Evolutionary conservation across 2,797 vertebrate genomes (phyloP).

Genomic region (Centropyge bicolor): DNA sequence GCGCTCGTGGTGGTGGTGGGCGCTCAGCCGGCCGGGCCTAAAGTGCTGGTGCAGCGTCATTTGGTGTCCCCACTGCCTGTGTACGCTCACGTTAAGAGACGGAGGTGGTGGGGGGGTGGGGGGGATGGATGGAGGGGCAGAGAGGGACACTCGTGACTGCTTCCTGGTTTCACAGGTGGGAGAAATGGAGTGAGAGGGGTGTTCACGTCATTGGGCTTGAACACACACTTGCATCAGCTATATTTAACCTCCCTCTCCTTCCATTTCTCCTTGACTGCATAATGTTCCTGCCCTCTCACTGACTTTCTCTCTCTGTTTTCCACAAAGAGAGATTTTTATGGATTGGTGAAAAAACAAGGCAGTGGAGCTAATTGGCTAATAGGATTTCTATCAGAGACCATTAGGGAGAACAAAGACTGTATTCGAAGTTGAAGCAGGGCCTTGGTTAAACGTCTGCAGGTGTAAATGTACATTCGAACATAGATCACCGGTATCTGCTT

Average conservation of each 20-base stretch:
- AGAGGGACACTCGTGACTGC: slow-evolving; percentile 51
- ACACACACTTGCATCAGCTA: slow-evolving; percentile 51
- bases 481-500: slow-evolving; percentile 23
- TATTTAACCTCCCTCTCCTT: slow-evolving; percentile 68
- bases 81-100: slow-evolving; percentile 18
- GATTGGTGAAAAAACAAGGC: slow-evolving; percentile 69
- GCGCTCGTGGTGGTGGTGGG: slow-evolving; percentile 58
- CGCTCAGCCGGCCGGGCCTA: slow-evolving; percentile 58
- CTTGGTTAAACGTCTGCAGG: slow-evolving; percentile 24
- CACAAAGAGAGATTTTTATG: slow-evolving; percentile 66
- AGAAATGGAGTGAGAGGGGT: slow-evolving; percentile 45
- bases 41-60: slow-evolving; percentile 81
- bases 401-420: slow-evolving; percentile 72
- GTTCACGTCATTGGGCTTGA: slow-evolving; percentile 52
- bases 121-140: slow-evolving; percentile 1
- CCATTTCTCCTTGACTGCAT: slow-evolving; percentile 62
- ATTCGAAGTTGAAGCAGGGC: slow-evolving; percentile 37
- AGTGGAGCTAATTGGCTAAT: slow-evolving; percentile 74
- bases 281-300: slow-evolving; percentile 50
- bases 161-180: slow-evolving; percentile 69
- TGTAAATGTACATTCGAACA: slow-evolving; percentile 38
- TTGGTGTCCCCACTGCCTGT: slow-evolving; percentile 65
- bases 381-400: slow-evolving; percentile 78
- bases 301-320: slow-evolving; percentile 61
- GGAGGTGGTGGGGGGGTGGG: not conserved